Base-by-base conservation (phyloP, 1,140 invertebrate species). In the Copidosoma floridanum region DNA sequence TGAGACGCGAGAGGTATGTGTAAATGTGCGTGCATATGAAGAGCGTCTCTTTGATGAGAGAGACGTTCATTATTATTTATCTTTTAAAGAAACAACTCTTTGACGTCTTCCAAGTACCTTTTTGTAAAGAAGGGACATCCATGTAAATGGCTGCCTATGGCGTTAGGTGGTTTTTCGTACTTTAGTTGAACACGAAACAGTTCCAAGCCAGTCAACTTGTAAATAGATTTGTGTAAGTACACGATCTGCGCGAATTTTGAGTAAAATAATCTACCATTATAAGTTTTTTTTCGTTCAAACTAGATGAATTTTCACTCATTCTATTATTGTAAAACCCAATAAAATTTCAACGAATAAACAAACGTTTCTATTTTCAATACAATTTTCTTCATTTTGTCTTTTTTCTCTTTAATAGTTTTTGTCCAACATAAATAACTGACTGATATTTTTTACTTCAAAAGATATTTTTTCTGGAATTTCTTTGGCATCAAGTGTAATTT, bases 141-240 rank as follows among this genome's bases (percentile, higher is more conserved):
- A 12, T 27, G 16, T 47, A 3, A 47, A n/a, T n/a, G n/a, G n/a
- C n/a, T n/a, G n/a, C n/a, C n/a, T n/a, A n/a, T n/a, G n/a, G n/a
- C n/a, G n/a, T n/a, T n/a, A n/a, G 3, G n/a, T 47, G n/a, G 21
- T 46, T 48, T 48, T 40, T 4, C 26, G 4, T 38, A 29, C 23
- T 37, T 14, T 38, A 46, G 16, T n/a, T n/a, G n/a, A n/a, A n/a
- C n/a, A n/a, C n/a, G n/a, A n/a, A 37, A 54, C 6, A 53, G 3
- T 54, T 53, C 16, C 52, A 46, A 60, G 29, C 23, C 23, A 57
- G 20, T 51, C 24, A 32, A 59, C 5, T 24, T 47, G 41, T 60
- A 54, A 54, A 60, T 60, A 60, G 6, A 46, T 46, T 23, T 40
- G 4, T 41, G 38, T 56, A 56, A n/a, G n/a, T n/a, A n/a, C n/a